phyloP scores from a whole-genome alignment of 2,797 vertebrate species.

The Synaphobranchus kaupii region DNA sequence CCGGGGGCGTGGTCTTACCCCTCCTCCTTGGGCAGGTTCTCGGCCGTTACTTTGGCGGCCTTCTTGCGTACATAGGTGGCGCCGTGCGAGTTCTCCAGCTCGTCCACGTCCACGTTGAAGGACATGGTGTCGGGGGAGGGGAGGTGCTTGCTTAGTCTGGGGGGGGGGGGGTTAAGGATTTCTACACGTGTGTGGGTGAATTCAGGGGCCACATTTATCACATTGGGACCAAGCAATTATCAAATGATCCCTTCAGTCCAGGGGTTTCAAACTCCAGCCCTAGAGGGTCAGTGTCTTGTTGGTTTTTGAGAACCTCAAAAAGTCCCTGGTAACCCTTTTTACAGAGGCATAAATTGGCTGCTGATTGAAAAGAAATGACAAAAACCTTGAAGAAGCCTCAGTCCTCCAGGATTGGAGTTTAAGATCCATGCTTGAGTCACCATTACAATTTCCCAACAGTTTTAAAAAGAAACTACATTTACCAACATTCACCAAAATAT shows the following conservation, averaged over 20 bases:
- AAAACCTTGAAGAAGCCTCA: too few relatives aligned
- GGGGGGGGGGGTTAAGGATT: slow-evolving; percentile 51
- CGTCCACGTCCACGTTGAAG: slow-evolving; percentile 93
- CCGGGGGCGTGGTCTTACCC: slow-evolving; percentile 71
- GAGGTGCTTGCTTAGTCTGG: slow-evolving; percentile 93
- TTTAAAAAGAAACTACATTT: not conserved
- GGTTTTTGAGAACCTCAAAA: not conserved
- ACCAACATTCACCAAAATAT: not conserved
- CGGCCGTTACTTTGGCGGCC: slow-evolving; percentile 84
- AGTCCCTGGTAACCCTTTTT: too few relatives aligned
- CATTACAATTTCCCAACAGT: not conserved
- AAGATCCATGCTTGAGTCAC: not conserved
- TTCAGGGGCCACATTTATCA: not conserved
- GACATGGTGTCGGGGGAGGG: slow-evolving; percentile 92
- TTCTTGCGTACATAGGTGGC: slow-evolving; percentile 93
- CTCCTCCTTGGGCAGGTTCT: slow-evolving; percentile 85
- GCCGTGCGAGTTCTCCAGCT: slow-evolving; percentile 94
- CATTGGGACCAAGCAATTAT: not conserved
- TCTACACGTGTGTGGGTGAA: not conserved
- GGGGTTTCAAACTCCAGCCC: not conserved
- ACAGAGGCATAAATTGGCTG: too few relatives aligned
- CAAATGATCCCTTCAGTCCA: not conserved
- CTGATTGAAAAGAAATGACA: too few relatives aligned
- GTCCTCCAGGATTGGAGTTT: too few relatives aligned
- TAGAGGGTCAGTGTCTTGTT: not conserved